phyloP scores from a whole-genome alignment of 2,888 invertebrate genomes.

The Sesamia inferens region DNA sequence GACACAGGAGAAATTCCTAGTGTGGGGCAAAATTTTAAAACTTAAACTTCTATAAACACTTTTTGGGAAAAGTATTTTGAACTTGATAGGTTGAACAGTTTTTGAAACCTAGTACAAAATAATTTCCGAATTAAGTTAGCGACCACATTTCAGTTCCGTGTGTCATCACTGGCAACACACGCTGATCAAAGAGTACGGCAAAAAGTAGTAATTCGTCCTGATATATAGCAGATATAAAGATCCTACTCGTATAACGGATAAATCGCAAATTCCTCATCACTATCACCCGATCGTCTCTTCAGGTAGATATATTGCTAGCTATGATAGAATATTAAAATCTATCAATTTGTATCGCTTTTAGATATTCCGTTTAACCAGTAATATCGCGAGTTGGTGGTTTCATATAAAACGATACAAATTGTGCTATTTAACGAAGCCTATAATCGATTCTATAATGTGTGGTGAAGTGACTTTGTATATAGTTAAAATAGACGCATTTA shows the following conservation, averaged over 20 bases:
- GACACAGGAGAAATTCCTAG: too few species aligned
- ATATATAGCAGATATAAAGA: neutral
- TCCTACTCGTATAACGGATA: neutral
- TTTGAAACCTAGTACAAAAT: too few species aligned
- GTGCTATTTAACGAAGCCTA: conserved; percentile 43
- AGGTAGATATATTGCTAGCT: neutral
- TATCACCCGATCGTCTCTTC: neutral
- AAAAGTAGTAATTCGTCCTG: neutral
- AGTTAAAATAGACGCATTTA: conserved; percentile 25
- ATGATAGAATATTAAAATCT: conserved; percentile 30
- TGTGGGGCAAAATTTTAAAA: too few species aligned
- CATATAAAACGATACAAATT: conserved; percentile 46
- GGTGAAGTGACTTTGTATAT: conserved; percentile 34
- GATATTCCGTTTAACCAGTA: conserved; percentile 32
- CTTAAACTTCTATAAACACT: too few species aligned
- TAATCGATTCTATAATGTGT: conserved; percentile 48
- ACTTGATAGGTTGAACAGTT: too few species aligned
- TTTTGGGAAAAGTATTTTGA: too few species aligned
- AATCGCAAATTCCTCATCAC: neutral
- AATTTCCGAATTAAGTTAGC: too few species aligned
- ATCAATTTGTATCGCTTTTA: conserved; percentile 29
- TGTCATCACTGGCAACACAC: too few species aligned
- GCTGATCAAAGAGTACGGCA: too few species aligned
- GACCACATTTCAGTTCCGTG: too few species aligned
- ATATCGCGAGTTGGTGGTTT: conserved; percentile 40